Conservation (phyloP, 2,797 vertebrate genomes). For the Gephyroberyx darwinii region DNA sequence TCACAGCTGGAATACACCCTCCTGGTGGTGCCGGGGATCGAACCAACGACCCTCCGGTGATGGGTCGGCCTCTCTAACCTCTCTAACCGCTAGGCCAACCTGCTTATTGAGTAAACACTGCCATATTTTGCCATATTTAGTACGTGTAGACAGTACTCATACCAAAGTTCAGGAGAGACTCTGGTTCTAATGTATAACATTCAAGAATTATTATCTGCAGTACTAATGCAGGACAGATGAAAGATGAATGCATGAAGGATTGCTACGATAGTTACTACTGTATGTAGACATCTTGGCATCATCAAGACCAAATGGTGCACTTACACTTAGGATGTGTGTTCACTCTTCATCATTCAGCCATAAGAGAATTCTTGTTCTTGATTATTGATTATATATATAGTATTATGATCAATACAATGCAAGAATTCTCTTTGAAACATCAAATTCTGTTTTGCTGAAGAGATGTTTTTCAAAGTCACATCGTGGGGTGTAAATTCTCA, state of each 20-base stretch:
- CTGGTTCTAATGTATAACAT: neutral
- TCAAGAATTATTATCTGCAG: slow-evolving; percentile 20
- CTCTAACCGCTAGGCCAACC: too few relatives aligned
- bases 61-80: too few relatives aligned
- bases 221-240: slow-evolving; percentile 10
- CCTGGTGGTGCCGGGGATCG: too few relatives aligned
- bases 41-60: too few relatives aligned
- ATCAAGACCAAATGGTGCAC: slow-evolving; percentile 54
- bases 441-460: slow-evolving; percentile 54
- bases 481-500: slow-evolving; percentile 58
- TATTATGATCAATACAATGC: slow-evolving; percentile 65
- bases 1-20: too few relatives aligned
- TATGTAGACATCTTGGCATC: slow-evolving; percentile 50
- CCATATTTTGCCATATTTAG: too few relatives aligned
- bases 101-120: too few relatives aligned
- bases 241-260: slow-evolving; percentile 28
- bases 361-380: too few relatives aligned
- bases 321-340: slow-evolving; percentile 50
- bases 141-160: too few relatives aligned
- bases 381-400: too few relatives aligned
- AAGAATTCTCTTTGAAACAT: slow-evolving; percentile 70
- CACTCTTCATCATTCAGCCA: slow-evolving; percentile 45
- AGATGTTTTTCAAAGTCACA: slow-evolving; percentile 67
- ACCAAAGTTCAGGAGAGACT: neutral
- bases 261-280: slow-evolving; percentile 31